These are phyloP conservation scores for Sinocyclocheilus anophthalmus DNA, from an alignment of 2,113 vertebrate genomes.

Conservation along the genomic window DNA sequence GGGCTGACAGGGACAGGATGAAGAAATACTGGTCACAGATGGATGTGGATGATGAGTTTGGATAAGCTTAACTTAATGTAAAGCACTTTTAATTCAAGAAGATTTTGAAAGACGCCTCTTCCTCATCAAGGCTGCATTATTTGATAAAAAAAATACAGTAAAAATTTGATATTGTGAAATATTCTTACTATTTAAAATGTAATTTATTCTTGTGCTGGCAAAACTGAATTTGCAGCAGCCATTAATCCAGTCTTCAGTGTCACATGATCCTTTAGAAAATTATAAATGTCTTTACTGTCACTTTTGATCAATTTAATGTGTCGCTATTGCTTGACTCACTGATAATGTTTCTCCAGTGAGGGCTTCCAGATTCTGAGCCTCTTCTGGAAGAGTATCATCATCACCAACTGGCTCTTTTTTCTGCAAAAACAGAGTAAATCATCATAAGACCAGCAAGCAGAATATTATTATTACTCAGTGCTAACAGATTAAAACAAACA, in stretches of 20 bases:
- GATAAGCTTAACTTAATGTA: no score
- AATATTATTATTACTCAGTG: background rate
- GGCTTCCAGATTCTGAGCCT: conserved; percentile 80
- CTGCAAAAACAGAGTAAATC: conserved; percentile 53
- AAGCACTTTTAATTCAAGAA: background rate
- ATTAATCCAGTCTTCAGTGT: background rate
- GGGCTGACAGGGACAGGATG: conserved; percentile 67
- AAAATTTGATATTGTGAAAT: no score
- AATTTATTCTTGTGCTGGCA: no score
- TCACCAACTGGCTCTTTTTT: conserved; percentile 89
- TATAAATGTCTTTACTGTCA: no score
- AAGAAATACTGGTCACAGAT: background rate
- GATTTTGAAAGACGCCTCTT: no score
- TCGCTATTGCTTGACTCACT: conserved; percentile 58
- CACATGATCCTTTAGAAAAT: background rate
- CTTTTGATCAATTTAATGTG: no score
- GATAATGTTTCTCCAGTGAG: conserved; percentile 72
- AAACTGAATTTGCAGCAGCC: no score
- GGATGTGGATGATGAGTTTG: background rate
- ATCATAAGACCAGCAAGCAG: background rate
- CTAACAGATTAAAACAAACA: background rate
- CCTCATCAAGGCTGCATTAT: no score
- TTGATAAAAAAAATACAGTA: no score
- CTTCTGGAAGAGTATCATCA: conserved; percentile 82
- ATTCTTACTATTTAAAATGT: no score